Evolutionary conservation across 2,888 invertebrate species (phyloP), one percentile per base, ranked within the genome.

Genomic region (Sinotaia quadrata): DNA sequence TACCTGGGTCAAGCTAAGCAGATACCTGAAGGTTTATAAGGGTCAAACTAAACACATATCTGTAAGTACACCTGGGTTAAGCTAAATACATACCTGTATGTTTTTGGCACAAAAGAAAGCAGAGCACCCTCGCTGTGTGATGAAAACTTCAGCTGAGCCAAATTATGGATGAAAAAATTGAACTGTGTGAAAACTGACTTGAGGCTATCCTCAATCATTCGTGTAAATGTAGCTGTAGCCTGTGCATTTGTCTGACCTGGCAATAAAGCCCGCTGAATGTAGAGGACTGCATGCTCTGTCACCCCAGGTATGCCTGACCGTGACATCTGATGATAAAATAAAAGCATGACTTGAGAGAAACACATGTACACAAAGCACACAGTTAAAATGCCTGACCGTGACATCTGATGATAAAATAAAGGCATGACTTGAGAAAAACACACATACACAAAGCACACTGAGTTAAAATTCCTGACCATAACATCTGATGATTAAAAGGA

Each of bases 141-240:
- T 67, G 94, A 93, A 81, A 97, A 97, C 77, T 96, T 87, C 82
- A 97, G 89, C 87, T 98, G 98, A 2, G 97, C 97, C 85, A 98
- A 89, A 88, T 97, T 97, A 90, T 99, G 99, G 60, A 98, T 91
- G 90, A 99, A 98, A 90, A 99, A 99, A 90, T 99, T 99, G 82
- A 98, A 94, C 73, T 97, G 97, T 0, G 98, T 97, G 85, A 97
- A 98, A 91, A 94, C 93, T 37, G 93, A 94, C 89, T 95, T 95
- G 71, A 97, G 90, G 56, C 97, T 96, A 82, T 95, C 95, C 88
- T 97, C 95, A 87, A 99, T 98, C 92, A 98, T 94, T 67, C 89
- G 90, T 0, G 98, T 96, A 90, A 98, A 98, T 70, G 94, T 93
- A n/a, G 96, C 96, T 2, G 96, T 95, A 0, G 98, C 98, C 90